These are phyloP conservation scores for Scarus forsteni DNA, from an alignment of 2,797 vertebrate species.

Conservation along the genomic window DNA sequence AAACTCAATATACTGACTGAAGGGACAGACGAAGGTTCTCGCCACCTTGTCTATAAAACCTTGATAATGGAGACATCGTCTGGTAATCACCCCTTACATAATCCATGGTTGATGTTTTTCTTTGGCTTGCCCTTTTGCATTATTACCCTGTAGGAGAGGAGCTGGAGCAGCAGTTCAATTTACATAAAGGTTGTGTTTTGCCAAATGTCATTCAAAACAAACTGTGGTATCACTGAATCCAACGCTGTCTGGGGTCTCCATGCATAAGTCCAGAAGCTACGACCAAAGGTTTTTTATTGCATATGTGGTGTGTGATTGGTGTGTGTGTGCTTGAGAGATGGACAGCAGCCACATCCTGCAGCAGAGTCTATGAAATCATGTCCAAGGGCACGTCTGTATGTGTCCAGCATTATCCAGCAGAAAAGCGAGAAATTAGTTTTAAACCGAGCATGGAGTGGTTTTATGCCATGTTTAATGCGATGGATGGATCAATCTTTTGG, in stretches of 20 bases:
- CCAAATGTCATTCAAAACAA: not conserved
- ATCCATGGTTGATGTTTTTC: not conserved
- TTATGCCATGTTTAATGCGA: constrained; percentile 36
- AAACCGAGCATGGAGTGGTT: constrained; percentile 33
- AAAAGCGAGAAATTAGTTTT: constrained; percentile 54
- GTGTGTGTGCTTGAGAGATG: constrained; percentile 12
- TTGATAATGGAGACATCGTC: too few species aligned
- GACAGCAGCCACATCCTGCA: constrained; percentile 45
- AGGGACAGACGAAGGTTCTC: too few species aligned
- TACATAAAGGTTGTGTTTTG: not conserved
- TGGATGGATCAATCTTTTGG: constrained; percentile 30
- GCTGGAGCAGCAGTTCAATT: not conserved
- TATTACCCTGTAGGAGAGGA: not conserved
- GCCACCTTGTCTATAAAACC: too few species aligned
- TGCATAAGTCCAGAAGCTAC: too few species aligned
- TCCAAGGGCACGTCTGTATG: constrained; percentile 36
- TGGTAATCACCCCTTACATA: not conserved
- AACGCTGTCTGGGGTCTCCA: too few species aligned
- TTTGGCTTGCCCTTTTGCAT: not conserved
- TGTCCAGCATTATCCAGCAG: constrained; percentile 38
- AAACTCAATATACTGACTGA: too few species aligned
- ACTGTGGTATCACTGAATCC: not conserved
- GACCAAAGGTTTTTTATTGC: too few species aligned
- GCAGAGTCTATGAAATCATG: constrained; percentile 39
- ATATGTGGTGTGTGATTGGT: constrained; percentile 1